phyloP scores from a whole-genome alignment of 2,797 vertebrate species.

The Dendrocincla fuliginosa region DNA sequence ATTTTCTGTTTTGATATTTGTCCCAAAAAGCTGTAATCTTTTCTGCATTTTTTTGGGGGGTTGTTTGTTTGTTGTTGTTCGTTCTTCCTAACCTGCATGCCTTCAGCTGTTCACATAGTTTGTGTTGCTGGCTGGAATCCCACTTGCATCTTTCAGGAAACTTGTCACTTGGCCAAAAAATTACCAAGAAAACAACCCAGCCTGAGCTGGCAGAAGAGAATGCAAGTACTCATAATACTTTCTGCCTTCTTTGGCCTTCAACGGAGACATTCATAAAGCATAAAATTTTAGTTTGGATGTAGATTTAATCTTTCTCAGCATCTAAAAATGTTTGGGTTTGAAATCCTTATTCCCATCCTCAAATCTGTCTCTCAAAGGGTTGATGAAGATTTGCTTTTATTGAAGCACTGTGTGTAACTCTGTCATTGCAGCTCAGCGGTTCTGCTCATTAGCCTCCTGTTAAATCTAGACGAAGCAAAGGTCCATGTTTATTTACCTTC shows the following conservation, averaged over 20 bases:
- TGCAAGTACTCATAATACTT: neutral
- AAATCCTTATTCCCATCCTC: neutral
- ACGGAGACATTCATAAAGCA: neutral
- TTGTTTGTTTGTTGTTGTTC: neutral
- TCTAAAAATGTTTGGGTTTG: neutral
- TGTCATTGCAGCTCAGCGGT: neutral
- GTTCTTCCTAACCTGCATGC: neutral
- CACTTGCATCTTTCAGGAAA: slow-evolving; percentile 2
- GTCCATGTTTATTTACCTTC: neutral
- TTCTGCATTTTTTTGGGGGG: neutral
- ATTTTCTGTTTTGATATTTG: neutral
- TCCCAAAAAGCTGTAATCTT: neutral
- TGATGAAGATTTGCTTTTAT: neutral
- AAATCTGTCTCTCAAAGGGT: neutral
- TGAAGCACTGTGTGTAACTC: neutral
- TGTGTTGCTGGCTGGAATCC: neutral
- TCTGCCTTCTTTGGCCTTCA: neutral
- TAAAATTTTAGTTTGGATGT: neutral
- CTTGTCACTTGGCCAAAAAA: slow-evolving; percentile 26
- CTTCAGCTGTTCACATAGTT: neutral
- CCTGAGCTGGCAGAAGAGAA: neutral
- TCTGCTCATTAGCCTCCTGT: neutral
- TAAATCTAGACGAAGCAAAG: neutral
- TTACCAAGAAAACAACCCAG: neutral
- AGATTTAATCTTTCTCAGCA: neutral